Base-by-base conservation (phyloP, 2,888 invertebrate genomes). In the Aproaerema taeniolella region DNA sequence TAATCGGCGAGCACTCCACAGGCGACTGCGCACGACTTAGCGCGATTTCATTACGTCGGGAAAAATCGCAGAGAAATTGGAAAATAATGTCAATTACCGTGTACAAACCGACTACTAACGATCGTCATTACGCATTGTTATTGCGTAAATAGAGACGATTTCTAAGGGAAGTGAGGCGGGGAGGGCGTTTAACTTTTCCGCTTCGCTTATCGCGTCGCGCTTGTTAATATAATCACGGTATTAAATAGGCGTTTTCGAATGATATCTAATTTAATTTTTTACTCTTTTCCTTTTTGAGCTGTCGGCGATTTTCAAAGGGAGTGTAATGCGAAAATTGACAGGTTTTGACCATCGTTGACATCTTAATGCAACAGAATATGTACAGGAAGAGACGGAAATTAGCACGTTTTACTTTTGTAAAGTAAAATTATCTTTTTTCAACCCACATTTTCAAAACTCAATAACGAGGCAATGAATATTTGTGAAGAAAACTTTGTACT, bases 11-110 rank as follows among this genome's bases (percentile, higher is more conserved):
- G n/a, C n/a, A n/a, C n/a, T n/a, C n/a, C 50, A 61, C 72, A 71
- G 69, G 55, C 67, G 65, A 65, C 66, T 64, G 69, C 68, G 67
- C 78, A 70, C 69, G 62, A 65, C 62, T 67, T 55, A 49, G 50
- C 53, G 63, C 72, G 66, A 74, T 75, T 82, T 78, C 71, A 80
- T 82, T 81, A 77, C 62, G 61, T 58, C 56, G 67, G 70, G 65
- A 76, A 72, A 61, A 59, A 69, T 61, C 50, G 63, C 60, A 54
- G 66, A 73, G 80, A 83, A 82, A 83, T 82, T 81, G 82, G 68
- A 82, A 83, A 83, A 82, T 82, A 79, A 85, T 81, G 77, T 76
- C 83, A 85, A 86, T 85, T 83, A 83, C 80, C 59, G 64, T 65
- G 66, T 67, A 71, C 71, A 69, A 66, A 70, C 64, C 60, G 55